A percentile compares a stretch with the other conserved stretches of the same genome.
Conservation (phyloP, 2,888 invertebrate species). For the Nasonia oneida region DNA sequence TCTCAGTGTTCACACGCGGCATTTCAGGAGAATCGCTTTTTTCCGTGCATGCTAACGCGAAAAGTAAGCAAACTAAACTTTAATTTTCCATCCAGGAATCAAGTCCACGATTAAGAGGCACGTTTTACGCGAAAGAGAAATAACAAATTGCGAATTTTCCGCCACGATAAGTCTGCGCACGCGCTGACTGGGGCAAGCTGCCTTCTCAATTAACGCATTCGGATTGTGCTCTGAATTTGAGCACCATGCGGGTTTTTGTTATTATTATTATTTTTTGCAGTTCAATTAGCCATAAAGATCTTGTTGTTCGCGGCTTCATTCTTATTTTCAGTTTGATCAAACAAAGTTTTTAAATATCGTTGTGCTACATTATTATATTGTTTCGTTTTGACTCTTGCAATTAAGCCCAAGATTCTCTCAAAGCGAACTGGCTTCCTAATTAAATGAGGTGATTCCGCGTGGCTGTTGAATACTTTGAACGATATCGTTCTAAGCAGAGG, state of each 20-base stretch:
- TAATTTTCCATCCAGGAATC: background rate
- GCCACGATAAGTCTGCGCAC: background rate
- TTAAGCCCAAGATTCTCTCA: too few species aligned
- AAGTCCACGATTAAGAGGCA: background rate
- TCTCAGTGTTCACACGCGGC: background rate
- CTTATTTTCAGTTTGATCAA: too few species aligned
- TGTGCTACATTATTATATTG: too few species aligned
- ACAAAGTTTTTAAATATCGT: too few species aligned
- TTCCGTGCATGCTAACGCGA: background rate
- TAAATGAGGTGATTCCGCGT: too few species aligned
- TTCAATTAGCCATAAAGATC: background rate
- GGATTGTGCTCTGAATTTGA: background rate
- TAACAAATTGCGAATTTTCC: background rate
- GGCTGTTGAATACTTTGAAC: too few species aligned
- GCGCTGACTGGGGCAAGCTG: too few species aligned
- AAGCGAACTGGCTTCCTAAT: too few species aligned
- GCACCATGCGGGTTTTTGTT: background rate
- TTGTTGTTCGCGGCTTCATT: background rate
- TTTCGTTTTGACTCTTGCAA: too few species aligned
- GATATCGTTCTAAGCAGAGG: too few species aligned
- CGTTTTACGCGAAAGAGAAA: background rate
- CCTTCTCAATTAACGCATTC: conserved; percentile 20
- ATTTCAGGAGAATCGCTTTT: too few species aligned
- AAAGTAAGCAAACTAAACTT: background rate
- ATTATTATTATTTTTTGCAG: background rate